Conservation (phyloP, 2,888 invertebrate genomes). For the Oligia strigilis region DNA sequence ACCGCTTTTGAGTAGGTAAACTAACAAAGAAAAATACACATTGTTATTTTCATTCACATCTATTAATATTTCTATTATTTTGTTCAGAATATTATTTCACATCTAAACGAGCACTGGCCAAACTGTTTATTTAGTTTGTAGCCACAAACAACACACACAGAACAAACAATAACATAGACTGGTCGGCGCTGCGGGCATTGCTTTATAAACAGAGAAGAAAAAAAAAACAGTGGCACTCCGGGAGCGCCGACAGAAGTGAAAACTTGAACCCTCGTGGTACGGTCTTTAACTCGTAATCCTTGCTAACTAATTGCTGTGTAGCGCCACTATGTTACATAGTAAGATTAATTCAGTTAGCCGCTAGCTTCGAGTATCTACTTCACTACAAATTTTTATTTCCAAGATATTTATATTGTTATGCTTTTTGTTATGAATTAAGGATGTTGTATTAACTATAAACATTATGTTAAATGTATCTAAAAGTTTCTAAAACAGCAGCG, state of each 20-base stretch:
- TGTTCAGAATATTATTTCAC: slow-evolving; percentile 1
- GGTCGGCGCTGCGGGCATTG: background rate
- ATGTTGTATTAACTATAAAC: background rate
- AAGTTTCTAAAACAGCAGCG: background rate
- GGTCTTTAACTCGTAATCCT: too few relatives aligned
- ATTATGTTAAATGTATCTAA: background rate
- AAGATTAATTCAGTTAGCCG: too few relatives aligned
- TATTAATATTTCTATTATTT: background rate
- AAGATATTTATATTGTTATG: slow-evolving; percentile 11
- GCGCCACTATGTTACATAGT: too few relatives aligned
- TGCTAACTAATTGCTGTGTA: too few relatives aligned
- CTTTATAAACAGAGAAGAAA: background rate
- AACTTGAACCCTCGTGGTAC: too few relatives aligned
- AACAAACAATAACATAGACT: background rate
- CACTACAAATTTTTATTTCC: too few relatives aligned
- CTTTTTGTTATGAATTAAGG: slow-evolving; percentile 9
- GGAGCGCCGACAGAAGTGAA: too few relatives aligned
- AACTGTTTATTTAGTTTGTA: slow-evolving; percentile 19
- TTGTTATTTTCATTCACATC: too few relatives aligned
- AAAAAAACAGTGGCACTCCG: too few relatives aligned
- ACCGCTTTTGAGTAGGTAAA: background rate
- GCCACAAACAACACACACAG: too few relatives aligned
- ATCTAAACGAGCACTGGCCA: background rate
- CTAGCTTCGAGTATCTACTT: too few relatives aligned
- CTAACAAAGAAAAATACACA: background rate